Evolutionary conservation across 2,797 vertebrate genomes (phyloP), one percentile per base, ranked within the genome.

Genomic region (Neopelma chrysocephalum): DNA sequence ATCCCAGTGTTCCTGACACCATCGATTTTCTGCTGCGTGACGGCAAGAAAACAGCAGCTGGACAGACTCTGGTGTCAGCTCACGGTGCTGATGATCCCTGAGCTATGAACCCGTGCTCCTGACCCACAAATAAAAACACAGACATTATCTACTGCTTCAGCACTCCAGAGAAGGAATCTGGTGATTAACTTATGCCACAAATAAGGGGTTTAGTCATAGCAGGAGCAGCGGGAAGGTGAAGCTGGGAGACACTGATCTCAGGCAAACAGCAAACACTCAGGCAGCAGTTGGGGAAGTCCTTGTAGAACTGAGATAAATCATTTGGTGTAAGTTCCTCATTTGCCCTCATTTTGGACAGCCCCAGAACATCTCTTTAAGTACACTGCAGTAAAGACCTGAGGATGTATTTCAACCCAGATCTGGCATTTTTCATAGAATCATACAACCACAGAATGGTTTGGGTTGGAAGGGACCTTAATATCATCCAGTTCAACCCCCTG

Each of bases 21-120:
- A 98, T 98, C 85, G 98, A 98, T 98, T 98, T 98, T 96, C 97
- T 98, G 98, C 95, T 98, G 94, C 61, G 86, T 76, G 82, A 96
- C 97, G 92, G 78, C 95, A 97, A 96, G 96, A 96, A 98, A 98
- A 97, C 96, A 97, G 92, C 88, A 77, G 71, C 70, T 85, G 96
- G 97, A 96, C 88, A 64, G 96, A 90, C 51, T 90, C 31, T 29
- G 93, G 73, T 96, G 95, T 96, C 95, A 90, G 95, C 93, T 75
- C 40, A 27, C 10, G 11, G 29, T 21, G 70, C 88, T 53, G 82
- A 65, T 19, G 66, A 92, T 94, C 94, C 94, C 94, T 78, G 83
- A 94, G 85, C 94, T 77, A 82, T 26, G 93, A 95, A 90, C 94
- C 89, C 38, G 75, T 48, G 75, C 89, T 90, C 64, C 91, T 91